Evolutionary conservation across 2,888 invertebrate species (phyloP), one percentile per base, ranked within the genome.

Genomic region (Anorthoa munda): DNA sequence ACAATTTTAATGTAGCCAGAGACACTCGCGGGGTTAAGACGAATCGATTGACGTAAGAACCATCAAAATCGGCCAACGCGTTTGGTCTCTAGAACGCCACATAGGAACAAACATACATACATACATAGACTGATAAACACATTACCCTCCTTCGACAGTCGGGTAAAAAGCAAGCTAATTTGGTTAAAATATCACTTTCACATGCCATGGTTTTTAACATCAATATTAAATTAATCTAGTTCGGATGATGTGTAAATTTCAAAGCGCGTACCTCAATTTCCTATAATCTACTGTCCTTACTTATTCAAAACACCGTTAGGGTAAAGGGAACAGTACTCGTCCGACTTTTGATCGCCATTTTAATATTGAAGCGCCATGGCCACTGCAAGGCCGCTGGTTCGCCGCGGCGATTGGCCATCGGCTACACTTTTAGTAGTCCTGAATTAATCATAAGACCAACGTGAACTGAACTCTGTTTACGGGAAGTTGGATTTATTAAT

Each of bases 321-420:
- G 26, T 50, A n/a, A 50, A 67, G 66, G 23, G 56, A 67, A 69
- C 55, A 64, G 63, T 71, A 51, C 17, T 21, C 63, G 23, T 23
- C 58, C 26, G 67, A 81, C 76, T 76, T 80, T 80, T 83, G 87
- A 83, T 87, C 72, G 76, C 55, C 46, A 59, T 66, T 80, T 87
- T 73, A 87, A 85, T 85, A 87, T 77, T 87, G 55, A 48, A 77
- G 71, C 21, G 63, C 53, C 21, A 18, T 48, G 26, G 70, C 78
- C 50, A 50, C 48, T 67, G 69, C 61, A 56, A 61, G 50, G 76
- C 66, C 51, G 1, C 21, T 13, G 26, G 46, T 23, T 12, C 56
- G 48, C 48, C 66, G 13, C 64, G 15, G 45, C 18, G 46, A 60
- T 39, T 1, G 39, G 77, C 74, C 53, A 69, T 86, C 60, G 73